Evolutionary conservation across 1,140 invertebrate genomes (phyloP).

Genomic region (Drosophila equinoxialis): DNA sequence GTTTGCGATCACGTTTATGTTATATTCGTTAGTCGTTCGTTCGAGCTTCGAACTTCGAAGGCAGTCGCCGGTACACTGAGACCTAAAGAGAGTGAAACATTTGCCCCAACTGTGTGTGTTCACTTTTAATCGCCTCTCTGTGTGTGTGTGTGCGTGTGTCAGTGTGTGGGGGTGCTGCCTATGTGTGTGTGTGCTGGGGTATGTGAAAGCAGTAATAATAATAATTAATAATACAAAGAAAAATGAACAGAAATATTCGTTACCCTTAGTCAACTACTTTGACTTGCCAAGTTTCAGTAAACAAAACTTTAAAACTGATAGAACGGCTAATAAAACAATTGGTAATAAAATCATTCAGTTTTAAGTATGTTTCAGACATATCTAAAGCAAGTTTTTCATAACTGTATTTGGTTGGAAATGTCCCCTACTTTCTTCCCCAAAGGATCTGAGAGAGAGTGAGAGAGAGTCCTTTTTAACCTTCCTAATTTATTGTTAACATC

Average conservation of each 20-base stretch:
- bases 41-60: conserved; percentile 72
- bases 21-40: conserved; percentile 15
- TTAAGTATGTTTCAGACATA: too few relatives aligned
- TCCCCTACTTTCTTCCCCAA: too few relatives aligned
- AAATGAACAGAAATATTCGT: conserved; percentile 15
- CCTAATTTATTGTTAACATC: too few relatives aligned
- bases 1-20: conserved; percentile 30
- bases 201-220: conserved; percentile 59
- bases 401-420: too few relatives aligned
- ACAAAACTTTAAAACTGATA: too few relatives aligned
- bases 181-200: not conserved
- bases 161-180: not conserved
- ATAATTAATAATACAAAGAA: conserved; percentile 76
- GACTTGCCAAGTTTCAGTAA: not conserved
- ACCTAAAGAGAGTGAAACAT: conserved; percentile 47
- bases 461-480: too few relatives aligned
- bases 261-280: not conserved
- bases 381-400: too few relatives aligned
- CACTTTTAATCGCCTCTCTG: not conserved
- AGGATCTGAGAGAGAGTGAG: too few relatives aligned
- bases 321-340: too few relatives aligned
- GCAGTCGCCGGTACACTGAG: conserved; percentile 70
- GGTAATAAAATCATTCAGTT: too few relatives aligned
- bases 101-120: conserved; percentile 30
- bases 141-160: conserved; percentile 9